Conservation (phyloP, 1,140 invertebrate species). For the Drosophila ficusphila region DNA sequence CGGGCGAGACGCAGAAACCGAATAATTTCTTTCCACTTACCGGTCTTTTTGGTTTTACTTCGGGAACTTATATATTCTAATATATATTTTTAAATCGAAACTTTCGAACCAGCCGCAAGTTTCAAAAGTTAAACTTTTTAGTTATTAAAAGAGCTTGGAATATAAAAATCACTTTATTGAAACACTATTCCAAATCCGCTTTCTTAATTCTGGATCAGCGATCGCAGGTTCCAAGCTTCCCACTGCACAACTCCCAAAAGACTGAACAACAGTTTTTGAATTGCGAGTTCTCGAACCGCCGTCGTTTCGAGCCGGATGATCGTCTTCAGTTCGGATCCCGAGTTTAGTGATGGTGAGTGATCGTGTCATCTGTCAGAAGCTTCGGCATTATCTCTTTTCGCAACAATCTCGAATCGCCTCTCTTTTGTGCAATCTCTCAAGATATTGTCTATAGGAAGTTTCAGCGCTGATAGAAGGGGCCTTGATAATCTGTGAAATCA, state of each 20-base stretch:
- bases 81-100: not conserved
- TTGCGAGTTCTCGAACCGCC: constrained; percentile 10
- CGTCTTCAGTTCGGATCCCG: constrained; percentile 12
- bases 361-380: constrained; percentile 23
- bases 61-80: too few relatives aligned
- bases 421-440: not conserved
- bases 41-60: too few relatives aligned
- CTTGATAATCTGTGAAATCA: not conserved
- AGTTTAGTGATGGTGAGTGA: not conserved
- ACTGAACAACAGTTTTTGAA: constrained; percentile 46
- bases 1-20: constrained; percentile 35
- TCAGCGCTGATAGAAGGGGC: not conserved
- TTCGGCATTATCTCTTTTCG: not conserved
- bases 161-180: constrained; percentile 21
- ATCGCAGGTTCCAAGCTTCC: constrained; percentile 22
- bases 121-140: not conserved
- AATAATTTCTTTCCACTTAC: constrained; percentile 62
- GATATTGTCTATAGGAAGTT: not conserved
- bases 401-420: not conserved
- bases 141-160: not conserved
- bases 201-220: constrained; percentile 11
- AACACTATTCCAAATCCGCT: constrained; percentile 13
- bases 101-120: constrained; percentile 35
- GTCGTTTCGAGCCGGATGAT: not conserved
- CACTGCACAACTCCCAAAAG: constrained; percentile 65